A percentile compares a stretch with the other conserved stretches of the same genome.
These are phyloP conservation scores for Nematostella vectensis DNA, from an alignment of 92 coral and sea anemone genomes.

Conservation along the genomic window DNA sequence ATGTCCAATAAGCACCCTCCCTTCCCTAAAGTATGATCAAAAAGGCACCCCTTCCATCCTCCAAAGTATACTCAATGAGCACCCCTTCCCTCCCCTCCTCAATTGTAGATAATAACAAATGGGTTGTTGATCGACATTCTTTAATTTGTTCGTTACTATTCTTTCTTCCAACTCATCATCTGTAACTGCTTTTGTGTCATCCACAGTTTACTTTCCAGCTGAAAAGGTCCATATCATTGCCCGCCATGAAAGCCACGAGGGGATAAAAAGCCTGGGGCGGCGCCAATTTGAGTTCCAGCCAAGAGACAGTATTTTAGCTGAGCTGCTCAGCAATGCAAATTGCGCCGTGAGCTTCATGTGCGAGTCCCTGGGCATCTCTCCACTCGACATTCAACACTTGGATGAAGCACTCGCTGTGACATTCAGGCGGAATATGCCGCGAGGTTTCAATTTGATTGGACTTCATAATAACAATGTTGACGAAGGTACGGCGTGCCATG, in stretches of 20 bases:
- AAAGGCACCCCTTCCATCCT: too few species aligned
- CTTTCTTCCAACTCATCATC: too few species aligned
- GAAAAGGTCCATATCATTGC: constrained; percentile 33
- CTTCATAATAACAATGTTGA: constrained; percentile 11
- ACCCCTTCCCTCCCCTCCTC: too few species aligned
- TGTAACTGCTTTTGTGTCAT: too few species aligned
- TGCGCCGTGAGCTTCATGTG: constrained; percentile 59
- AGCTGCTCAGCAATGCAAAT: constrained; percentile 21
- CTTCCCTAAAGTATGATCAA: too few species aligned
- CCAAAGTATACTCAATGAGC: too few species aligned
- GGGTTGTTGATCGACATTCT: too few species aligned
- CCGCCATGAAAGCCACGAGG: constrained; percentile 26
- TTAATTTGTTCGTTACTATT: too few species aligned
- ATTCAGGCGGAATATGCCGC: constrained; percentile 32
- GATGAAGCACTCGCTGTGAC: constrained; percentile 41
- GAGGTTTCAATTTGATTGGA: constrained; percentile 43
- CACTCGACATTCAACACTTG: constrained; percentile 19
- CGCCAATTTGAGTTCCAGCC: constrained; percentile 33
- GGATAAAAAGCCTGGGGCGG: constrained; percentile 26
- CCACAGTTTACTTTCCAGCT: constrained; percentile 31
- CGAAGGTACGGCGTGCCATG: constrained; percentile 10
- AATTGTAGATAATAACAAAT: too few species aligned
- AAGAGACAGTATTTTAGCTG: constrained; percentile 17
- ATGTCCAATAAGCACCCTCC: background rate
- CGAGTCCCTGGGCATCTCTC: constrained; percentile 40